Evolutionary conservation across 2,113 vertebrate species (phyloP).

Genomic region (Alethe castanea): DNA sequence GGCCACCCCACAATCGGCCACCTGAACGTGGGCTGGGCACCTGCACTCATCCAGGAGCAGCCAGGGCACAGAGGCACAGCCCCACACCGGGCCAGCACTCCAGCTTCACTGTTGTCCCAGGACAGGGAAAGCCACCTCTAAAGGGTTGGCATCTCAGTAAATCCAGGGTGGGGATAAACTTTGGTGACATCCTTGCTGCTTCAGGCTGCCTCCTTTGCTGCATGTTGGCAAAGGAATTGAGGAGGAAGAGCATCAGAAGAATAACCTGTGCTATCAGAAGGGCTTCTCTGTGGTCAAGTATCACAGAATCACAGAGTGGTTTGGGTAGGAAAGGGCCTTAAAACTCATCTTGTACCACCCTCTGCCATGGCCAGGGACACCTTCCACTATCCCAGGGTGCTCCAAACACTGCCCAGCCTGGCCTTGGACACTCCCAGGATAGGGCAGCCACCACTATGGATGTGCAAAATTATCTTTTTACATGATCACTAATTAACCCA

Average conservation of each 20-base stretch:
- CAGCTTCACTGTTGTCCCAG: not conserved
- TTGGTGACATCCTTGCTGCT: not conserved
- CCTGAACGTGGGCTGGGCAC: not conserved
- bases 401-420: fast-evolving
- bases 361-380: not conserved
- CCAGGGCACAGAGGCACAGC: not conserved
- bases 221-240: fast-evolving
- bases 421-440: not conserved
- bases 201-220: not conserved
- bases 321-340: not conserved
- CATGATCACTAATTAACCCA: not conserved
- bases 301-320: not conserved
- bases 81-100: not conserved
- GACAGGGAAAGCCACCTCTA: not conserved
- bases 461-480: not conserved
- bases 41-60: not conserved
- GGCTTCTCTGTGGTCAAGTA: not conserved
- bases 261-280: not conserved
- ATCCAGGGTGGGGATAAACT: not conserved
- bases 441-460: not conserved
- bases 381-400: not conserved
- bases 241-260: not conserved
- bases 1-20: not conserved
- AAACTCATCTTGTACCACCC: not conserved
- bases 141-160: not conserved